Evolutionary conservation across 1,140 invertebrate species (phyloP).

Genomic region (Lutraria rhynchaena): DNA sequence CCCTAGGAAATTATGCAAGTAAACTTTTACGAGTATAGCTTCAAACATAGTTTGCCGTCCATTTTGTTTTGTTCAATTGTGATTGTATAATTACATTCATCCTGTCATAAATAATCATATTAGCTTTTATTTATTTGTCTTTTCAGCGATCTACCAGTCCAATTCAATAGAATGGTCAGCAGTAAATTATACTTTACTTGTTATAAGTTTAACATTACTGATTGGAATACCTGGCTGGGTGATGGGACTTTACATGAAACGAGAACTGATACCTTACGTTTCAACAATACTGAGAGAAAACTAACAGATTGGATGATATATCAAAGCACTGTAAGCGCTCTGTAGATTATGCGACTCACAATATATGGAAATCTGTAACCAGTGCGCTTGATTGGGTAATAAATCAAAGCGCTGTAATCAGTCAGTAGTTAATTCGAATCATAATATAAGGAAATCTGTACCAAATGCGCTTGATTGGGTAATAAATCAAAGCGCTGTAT

Average conservation of each 20-base stretch:
- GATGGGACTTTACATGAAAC: conserved; percentile 10
- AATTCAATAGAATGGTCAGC: conserved; percentile 11
- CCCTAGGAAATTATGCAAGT: neutral
- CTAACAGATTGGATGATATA: too few species aligned
- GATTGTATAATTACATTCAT: neutral
- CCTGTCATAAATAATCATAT: neutral
- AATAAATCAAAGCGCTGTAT: too few species aligned
- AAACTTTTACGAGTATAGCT: neutral
- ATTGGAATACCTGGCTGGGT: neutral
- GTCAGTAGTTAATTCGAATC: too few species aligned
- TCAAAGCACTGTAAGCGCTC: too few species aligned
- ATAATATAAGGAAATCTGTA: too few species aligned
- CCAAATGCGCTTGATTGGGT: too few species aligned
- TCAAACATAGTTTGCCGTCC: neutral
- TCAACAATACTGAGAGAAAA: too few species aligned
- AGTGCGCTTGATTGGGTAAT: too few species aligned
- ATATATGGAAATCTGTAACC: too few species aligned
- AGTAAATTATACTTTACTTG: neutral
- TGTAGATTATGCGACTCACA: too few species aligned
- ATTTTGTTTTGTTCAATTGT: too few species aligned
- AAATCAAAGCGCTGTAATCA: too few species aligned
- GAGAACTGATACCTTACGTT: conserved; percentile 2
- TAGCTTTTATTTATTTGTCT: neutral
- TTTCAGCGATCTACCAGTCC: conserved; percentile 7
- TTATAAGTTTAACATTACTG: neutral